A percentile compares a stretch with the other conserved stretches of the same genome.
Evolutionary conservation across 2,113 vertebrate species (phyloP).

Genomic region (Epinephelus cyanopodus): DNA sequence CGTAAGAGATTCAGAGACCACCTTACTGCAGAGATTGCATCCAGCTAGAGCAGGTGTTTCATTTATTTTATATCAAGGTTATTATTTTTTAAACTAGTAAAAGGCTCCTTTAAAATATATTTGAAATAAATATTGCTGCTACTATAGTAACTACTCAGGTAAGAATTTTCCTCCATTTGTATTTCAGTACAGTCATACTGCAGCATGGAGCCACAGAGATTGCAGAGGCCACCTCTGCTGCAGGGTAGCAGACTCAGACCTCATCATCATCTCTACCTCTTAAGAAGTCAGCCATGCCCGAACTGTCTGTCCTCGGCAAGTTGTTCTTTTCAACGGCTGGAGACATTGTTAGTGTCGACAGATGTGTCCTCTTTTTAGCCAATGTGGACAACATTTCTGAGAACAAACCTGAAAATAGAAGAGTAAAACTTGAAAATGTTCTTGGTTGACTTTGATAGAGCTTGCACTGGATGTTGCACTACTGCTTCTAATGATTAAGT

Average conservation of each 20-base stretch:
- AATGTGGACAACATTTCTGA: background rate
- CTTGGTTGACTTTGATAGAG: background rate
- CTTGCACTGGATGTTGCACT: background rate
- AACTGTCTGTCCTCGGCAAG: background rate
- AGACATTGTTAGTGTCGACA: background rate
- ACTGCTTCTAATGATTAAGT: background rate
- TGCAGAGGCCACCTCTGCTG: background rate
- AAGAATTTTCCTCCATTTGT: background rate
- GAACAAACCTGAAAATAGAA: background rate
- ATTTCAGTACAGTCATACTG: background rate
- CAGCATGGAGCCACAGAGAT: background rate
- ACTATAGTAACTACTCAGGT: background rate
- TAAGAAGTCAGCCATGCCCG: background rate
- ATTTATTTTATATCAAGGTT: slow-evolving; percentile 20
- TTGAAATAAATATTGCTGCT: background rate
- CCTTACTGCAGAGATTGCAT: background rate
- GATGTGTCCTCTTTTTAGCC: background rate
- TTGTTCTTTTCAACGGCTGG: background rate
- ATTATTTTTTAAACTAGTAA: background rate
- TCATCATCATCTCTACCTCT: background rate
- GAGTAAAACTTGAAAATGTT: background rate
- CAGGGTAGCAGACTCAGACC: background rate
- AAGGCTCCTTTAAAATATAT: background rate
- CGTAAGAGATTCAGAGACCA: background rate
- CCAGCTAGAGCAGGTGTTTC: background rate